A percentile compares a stretch with the other conserved stretches of the same genome.
Evolutionary conservation across 2,888 invertebrate genomes (phyloP).

Genomic region (Drosophila vallismaia): DNA sequence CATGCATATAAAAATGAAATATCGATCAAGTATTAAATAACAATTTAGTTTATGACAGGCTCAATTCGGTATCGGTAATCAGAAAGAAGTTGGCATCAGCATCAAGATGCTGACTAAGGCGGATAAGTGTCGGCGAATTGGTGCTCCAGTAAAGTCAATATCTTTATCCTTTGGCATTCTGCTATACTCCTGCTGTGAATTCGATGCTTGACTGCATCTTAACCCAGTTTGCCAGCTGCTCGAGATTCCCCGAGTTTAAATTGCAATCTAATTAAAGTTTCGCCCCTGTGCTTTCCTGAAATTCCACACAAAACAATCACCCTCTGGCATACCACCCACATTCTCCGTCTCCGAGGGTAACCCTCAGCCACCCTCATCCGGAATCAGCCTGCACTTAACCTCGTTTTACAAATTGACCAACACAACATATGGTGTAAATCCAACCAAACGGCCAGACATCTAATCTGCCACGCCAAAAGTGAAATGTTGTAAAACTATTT

Average conservation of each 20-base stretch:
- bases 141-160: slow-evolving; percentile 7
- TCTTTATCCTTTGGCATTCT: not conserved
- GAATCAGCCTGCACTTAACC: slow-evolving; percentile 56
- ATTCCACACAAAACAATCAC: slow-evolving; percentile 18
- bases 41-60: slow-evolving; percentile 73
- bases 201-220: slow-evolving; percentile 22
- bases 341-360: slow-evolving; percentile 16
- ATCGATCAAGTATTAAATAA: slow-evolving; percentile 79
- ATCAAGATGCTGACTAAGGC: slow-evolving; percentile 19
- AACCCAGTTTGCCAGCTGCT: slow-evolving; percentile 39
- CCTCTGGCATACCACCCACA: slow-evolving; percentile 17
- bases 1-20: slow-evolving; percentile 78
- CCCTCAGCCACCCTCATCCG: slow-evolving; percentile 5
- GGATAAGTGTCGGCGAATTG: slow-evolving; percentile 4
- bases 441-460: slow-evolving; percentile 64
- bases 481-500: slow-evolving; percentile 74
- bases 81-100: slow-evolving; percentile 3
- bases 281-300: slow-evolving; percentile 9
- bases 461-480: slow-evolving; percentile 63
- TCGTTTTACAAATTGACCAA: slow-evolving; percentile 71
- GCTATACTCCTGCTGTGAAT: not conserved
- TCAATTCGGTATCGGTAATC: slow-evolving; percentile 36
- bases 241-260: slow-evolving; percentile 37
- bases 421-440: slow-evolving; percentile 75
- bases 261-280: slow-evolving; percentile 71